These are phyloP conservation scores for Melitaea athalia DNA, from an alignment of 2,888 invertebrate genomes.

Conservation along the genomic window DNA sequence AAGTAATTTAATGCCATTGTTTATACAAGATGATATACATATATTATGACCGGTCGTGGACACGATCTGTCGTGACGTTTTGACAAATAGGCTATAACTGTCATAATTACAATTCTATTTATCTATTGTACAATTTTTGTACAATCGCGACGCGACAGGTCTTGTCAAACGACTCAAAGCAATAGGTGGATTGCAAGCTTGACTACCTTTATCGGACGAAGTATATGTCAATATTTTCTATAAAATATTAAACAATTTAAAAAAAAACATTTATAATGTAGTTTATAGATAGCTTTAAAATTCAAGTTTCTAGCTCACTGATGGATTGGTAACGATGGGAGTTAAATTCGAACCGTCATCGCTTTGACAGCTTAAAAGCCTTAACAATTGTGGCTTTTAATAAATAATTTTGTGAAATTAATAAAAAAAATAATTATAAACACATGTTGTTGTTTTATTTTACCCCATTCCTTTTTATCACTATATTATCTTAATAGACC, in stretches of 20 bases:
- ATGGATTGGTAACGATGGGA: slow-evolving; percentile 51
- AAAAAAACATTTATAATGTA: slow-evolving; percentile 67
- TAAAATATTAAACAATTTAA: slow-evolving; percentile 63
- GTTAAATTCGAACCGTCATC: slow-evolving; percentile 61
- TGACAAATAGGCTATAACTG: not conserved
- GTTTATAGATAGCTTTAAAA: slow-evolving; percentile 76
- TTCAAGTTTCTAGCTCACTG: slow-evolving; percentile 68
- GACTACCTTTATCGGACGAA: slow-evolving; percentile 70
- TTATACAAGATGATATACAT: slow-evolving; percentile 58
- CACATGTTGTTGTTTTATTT: slow-evolving; percentile 42
- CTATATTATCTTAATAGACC: no score
- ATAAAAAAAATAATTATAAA: slow-evolving; percentile 77
- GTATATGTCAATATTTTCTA: slow-evolving; percentile 76
- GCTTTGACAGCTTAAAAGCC: slow-evolving; percentile 82
- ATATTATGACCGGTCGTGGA: slow-evolving; percentile 27
- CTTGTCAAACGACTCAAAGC: slow-evolving; percentile 49
- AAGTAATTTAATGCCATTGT: slow-evolving; percentile 69
- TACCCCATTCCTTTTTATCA: not conserved
- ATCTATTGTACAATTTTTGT: not conserved
- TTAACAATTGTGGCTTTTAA: slow-evolving; percentile 80
- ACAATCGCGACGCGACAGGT: slow-evolving; percentile 22
- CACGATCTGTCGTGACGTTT: slow-evolving; percentile 15
- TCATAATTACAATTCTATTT: no score
- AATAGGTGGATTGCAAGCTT: slow-evolving; percentile 63
- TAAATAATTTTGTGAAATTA: slow-evolving; percentile 81